A percentile compares a stretch with the other conserved stretches of the same genome.
These are phyloP conservation scores for Agriotes lineatus DNA, from an alignment of 2,888 invertebrate genomes.

Conservation along the genomic window DNA sequence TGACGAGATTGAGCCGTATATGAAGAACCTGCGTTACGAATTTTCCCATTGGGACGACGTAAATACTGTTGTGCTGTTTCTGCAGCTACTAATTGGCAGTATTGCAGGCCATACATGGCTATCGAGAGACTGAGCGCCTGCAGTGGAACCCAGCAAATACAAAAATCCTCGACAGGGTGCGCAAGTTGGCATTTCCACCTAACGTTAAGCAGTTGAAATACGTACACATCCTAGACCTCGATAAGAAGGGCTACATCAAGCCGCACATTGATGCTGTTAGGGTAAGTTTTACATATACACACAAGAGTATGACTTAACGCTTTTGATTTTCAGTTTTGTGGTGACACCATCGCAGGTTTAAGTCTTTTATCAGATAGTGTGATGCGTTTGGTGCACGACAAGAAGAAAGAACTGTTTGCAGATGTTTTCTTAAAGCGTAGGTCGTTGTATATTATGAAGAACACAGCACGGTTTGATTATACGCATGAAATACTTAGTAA, in stretches of 20 bases:
- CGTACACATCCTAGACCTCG: conserved; percentile 94
- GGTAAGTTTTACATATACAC: too few relatives aligned
- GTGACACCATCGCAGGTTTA: conserved; percentile 90
- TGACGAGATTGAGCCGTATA: conserved; percentile 88
- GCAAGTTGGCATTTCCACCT: conserved; percentile 77
- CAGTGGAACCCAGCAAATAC: conserved; percentile 82
- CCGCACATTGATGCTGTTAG: conserved; percentile 95
- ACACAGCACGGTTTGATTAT: conserved; percentile 85
- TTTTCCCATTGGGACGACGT: conserved; percentile 98
- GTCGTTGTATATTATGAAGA: conserved; percentile 93
- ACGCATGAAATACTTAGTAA: conserved; percentile 89
- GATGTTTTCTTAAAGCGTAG: conserved; percentile 83
- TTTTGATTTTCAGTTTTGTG: conserved; percentile 90
- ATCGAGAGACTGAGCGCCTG: conserved; percentile 91
- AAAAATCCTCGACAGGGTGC: conserved; percentile 76
- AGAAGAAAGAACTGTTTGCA: conserved; percentile 72
- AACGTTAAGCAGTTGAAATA: conserved; percentile 76
- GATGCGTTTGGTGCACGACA: conserved; percentile 85
- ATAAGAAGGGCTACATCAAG: conserved; percentile 91
- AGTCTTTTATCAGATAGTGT: conserved; percentile 89
- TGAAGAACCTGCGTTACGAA: conserved; percentile 91
- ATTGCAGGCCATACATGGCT: conserved; percentile 93
- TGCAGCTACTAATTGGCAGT: conserved; percentile 9
- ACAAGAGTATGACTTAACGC: too few relatives aligned
- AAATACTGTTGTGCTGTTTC: neutral